A percentile compares a stretch with the other conserved stretches of the same genome.
phyloP scores from a whole-genome alignment of 2,113 vertebrate species.

The Telmatochromis brachygnathus region DNA sequence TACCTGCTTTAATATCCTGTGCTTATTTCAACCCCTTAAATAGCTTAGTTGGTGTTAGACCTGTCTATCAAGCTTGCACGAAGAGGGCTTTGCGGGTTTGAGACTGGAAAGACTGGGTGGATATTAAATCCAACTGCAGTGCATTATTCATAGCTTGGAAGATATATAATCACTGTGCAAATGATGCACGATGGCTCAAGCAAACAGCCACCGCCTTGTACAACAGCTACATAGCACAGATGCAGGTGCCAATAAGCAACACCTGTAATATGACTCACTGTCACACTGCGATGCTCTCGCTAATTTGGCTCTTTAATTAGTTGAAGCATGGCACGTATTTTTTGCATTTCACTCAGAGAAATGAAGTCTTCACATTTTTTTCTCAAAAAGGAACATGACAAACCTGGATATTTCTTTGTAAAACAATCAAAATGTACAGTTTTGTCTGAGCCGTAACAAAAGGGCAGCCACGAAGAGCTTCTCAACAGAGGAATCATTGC shows the following conservation, averaged over 20 bases:
- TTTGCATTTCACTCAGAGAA: not conserved
- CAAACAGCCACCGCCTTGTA: not conserved
- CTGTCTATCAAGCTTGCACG: conserved; percentile 16
- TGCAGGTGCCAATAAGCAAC: not conserved
- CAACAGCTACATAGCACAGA: not conserved
- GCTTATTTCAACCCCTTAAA: not conserved
- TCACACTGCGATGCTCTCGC: not conserved
- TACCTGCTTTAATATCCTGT: conserved; percentile 30
- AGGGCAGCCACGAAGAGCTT: not conserved
- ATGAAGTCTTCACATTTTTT: not conserved
- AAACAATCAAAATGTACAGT: not conserved
- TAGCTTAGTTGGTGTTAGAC: not conserved
- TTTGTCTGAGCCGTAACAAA: not conserved
- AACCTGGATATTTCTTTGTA: not conserved
- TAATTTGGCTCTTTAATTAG: not conserved
- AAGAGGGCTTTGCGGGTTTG: not conserved
- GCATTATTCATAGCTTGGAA: not conserved
- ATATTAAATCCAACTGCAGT: not conserved
- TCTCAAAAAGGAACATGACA: not conserved
- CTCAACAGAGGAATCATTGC: not conserved
- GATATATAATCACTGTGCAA: not conserved
- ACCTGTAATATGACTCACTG: not conserved
- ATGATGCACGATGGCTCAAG: not conserved
- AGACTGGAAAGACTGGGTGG: not conserved
- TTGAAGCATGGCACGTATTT: not conserved